Conservation (phyloP, 2,797 vertebrate species). For the Chaenodraco wilsoni region DNA sequence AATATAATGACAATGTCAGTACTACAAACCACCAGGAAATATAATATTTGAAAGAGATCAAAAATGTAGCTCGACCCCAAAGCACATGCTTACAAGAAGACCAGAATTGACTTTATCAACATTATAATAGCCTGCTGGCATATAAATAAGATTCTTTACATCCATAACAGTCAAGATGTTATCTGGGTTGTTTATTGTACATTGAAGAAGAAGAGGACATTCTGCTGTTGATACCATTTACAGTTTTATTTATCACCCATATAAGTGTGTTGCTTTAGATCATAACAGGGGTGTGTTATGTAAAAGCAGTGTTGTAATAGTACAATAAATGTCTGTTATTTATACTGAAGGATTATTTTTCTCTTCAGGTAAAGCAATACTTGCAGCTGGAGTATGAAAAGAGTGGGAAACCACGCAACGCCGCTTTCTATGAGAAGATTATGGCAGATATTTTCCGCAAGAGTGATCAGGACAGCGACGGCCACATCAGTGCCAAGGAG, state of each 20-base stretch:
- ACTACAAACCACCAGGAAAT: background rate
- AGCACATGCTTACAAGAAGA: background rate
- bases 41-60: background rate
- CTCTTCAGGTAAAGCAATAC: slow-evolving; percentile 88
- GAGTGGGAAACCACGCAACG: slow-evolving; percentile 85
- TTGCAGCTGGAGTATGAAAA: slow-evolving; percentile 90
- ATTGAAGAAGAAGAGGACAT: background rate
- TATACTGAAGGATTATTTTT: background rate
- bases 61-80: background rate
- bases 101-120: no score
- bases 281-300: background rate
- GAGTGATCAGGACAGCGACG: slow-evolving; percentile 89
- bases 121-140: no score
- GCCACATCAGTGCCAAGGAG: slow-evolving; percentile 91
- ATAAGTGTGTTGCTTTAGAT: background rate
- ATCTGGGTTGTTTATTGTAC: slow-evolving; percentile 6
- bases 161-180: background rate
- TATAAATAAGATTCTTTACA: background rate
- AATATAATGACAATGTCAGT: background rate
- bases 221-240: background rate
- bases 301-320: background rate
- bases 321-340: background rate
- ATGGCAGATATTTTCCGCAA: slow-evolving; percentile 91
- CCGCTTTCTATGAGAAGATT: slow-evolving; percentile 87
- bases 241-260: background rate